phyloP scores from a whole-genome alignment of 2,797 vertebrate genomes.

The Danio jaintianensis region DNA sequence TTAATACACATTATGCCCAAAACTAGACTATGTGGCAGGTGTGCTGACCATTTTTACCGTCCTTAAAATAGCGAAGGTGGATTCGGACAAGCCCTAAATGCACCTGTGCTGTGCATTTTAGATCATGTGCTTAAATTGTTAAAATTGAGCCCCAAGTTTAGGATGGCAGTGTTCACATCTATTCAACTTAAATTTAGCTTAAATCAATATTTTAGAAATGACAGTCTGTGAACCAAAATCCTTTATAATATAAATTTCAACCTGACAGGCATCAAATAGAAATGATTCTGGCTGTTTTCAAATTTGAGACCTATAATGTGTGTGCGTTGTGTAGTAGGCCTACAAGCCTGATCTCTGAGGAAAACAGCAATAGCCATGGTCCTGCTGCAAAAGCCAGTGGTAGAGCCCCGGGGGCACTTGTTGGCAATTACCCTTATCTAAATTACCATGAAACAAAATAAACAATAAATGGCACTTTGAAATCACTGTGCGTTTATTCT shows the following conservation, averaged over 20 bases:
- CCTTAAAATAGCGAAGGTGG: too few relatives aligned
- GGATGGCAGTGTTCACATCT: too few relatives aligned
- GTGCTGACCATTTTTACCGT: too few relatives aligned
- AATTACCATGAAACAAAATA: slow-evolving; percentile 50
- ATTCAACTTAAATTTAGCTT: background rate
- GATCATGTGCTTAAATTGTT: too few relatives aligned
- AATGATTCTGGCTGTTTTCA: background rate
- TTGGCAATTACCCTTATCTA: slow-evolving; percentile 54
- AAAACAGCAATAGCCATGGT: slow-evolving; percentile 5
- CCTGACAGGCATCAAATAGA: slow-evolving; percentile 1
- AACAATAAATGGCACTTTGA: slow-evolving; percentile 37
- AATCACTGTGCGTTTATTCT: slow-evolving; percentile 18
- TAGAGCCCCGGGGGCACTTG: slow-evolving; percentile 27
- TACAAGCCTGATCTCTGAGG: slow-evolving; percentile 1
- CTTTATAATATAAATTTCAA: background rate
- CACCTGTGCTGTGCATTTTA: too few relatives aligned
- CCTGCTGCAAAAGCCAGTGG: slow-evolving; percentile 35
- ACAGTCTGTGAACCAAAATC: background rate
- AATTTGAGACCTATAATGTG: slow-evolving; percentile 13
- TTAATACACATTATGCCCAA: too few relatives aligned
- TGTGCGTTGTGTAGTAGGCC: background rate
- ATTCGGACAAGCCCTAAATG: too few relatives aligned
- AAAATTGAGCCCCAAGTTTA: too few relatives aligned
- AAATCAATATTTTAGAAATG: background rate
- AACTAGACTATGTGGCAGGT: too few relatives aligned